A percentile compares a stretch with the other conserved stretches of the same genome.
Evolutionary conservation across 2,797 vertebrate genomes (phyloP).

Genomic region (Enteromius afrohamiltoni): DNA sequence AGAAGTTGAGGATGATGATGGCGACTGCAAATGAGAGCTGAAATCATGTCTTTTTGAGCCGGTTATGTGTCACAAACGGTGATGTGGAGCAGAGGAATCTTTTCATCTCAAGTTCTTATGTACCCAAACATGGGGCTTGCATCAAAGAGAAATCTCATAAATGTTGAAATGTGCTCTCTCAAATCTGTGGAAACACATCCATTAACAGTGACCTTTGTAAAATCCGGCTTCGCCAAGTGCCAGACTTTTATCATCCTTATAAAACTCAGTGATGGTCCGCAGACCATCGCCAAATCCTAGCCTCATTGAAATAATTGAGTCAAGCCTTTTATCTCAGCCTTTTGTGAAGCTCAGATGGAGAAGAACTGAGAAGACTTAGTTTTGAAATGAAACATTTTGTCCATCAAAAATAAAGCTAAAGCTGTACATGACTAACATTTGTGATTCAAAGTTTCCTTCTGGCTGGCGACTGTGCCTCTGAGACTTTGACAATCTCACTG

Average conservation of each 20-base stretch:
- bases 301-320: slow-evolving; percentile 61
- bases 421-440: slow-evolving; percentile 51
- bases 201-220: slow-evolving; percentile 67
- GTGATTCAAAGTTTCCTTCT: slow-evolving; percentile 53
- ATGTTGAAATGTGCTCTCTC: slow-evolving; percentile 61
- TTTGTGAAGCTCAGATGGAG: slow-evolving; percentile 31
- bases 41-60: slow-evolving; percentile 43
- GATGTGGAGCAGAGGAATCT: slow-evolving; percentile 52
- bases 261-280: slow-evolving; percentile 57
- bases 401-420: slow-evolving; percentile 50
- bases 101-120: slow-evolving; percentile 54
- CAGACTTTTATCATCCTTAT: slow-evolving; percentile 64
- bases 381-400: slow-evolving; percentile 50
- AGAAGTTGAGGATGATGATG: slow-evolving; percentile 40
- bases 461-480: slow-evolving; percentile 31
- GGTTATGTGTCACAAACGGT: slow-evolving; percentile 51
- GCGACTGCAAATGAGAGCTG: slow-evolving; percentile 41
- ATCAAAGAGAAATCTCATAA: slow-evolving; percentile 59
- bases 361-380: slow-evolving; percentile 45
- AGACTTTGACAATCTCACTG: slow-evolving; percentile 28
- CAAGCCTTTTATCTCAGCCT: slow-evolving; percentile 54
- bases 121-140: slow-evolving; percentile 50
- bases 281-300: slow-evolving; percentile 55
- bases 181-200: slow-evolving; percentile 63
- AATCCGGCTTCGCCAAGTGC: slow-evolving; percentile 56